These are phyloP conservation scores for Palloptera scutellata DNA, from an alignment of 2,888 invertebrate species.

Conservation along the genomic window DNA sequence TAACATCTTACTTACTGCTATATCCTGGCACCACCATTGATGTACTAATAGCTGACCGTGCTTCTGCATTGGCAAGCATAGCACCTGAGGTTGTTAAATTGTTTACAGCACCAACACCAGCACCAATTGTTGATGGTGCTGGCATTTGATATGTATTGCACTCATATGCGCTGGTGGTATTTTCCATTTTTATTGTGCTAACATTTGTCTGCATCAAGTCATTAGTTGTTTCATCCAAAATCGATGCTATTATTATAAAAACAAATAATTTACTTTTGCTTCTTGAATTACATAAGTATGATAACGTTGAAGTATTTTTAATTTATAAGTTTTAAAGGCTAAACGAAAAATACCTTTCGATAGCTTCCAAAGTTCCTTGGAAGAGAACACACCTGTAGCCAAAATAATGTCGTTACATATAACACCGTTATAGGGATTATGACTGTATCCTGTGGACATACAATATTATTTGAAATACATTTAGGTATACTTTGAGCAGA, in stretches of 20 bases:
- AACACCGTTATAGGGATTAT: slow-evolving; percentile 98
- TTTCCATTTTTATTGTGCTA: slow-evolving; percentile 83
- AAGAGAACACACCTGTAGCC: slow-evolving; percentile 99
- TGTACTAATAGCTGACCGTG: slow-evolving; percentile 45
- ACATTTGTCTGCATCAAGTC: slow-evolving; percentile 68
- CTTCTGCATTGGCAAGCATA: slow-evolving; percentile 48
- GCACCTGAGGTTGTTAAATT: slow-evolving; percentile 32
- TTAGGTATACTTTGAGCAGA: no score
- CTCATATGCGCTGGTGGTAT: slow-evolving; percentile 75
- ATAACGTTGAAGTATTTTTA: no score
- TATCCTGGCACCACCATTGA: slow-evolving; percentile 80
- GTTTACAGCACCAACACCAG: slow-evolving; percentile 32
- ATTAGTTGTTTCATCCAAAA: slow-evolving; percentile 87
- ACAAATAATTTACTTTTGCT: slow-evolving; percentile 10
- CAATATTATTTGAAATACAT: slow-evolving; percentile 22
- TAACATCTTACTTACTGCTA: slow-evolving; percentile 71
- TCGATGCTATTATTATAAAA: slow-evolving; percentile 79
- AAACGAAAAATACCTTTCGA: slow-evolving; percentile 79
- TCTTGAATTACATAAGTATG: no score
- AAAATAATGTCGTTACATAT: slow-evolving; percentile 99
- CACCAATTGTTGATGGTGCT: slow-evolving; percentile 32
- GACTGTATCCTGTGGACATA: slow-evolving; percentile 64
- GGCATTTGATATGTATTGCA: slow-evolving; percentile 74
- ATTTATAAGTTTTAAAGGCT: background rate
- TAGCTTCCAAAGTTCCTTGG: slow-evolving; percentile 98